A percentile compares a stretch with the other conserved stretches of the same genome.
phyloP scores from a whole-genome alignment of 2,797 vertebrate species.

The Sebastes nivosus region DNA sequence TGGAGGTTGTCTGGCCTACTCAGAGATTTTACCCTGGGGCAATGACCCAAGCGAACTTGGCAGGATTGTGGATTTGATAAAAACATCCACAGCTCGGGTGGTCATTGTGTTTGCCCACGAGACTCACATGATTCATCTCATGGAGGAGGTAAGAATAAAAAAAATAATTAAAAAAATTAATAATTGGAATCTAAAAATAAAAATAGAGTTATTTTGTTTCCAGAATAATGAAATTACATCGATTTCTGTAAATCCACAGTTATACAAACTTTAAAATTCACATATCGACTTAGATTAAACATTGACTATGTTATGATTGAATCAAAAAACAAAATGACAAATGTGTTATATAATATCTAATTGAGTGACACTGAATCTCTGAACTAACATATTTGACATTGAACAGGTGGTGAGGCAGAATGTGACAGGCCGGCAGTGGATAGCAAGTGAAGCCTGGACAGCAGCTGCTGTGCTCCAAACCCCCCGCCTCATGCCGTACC shows the following conservation, averaged over 20 bases:
- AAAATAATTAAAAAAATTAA: too few species aligned
- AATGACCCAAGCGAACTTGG: constrained; percentile 40
- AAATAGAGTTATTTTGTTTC: neutral
- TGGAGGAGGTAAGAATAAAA: constrained; percentile 44
- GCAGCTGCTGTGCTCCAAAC: constrained; percentile 38
- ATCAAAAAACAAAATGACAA: neutral
- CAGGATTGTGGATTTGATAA: constrained; percentile 59
- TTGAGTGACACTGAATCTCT: neutral
- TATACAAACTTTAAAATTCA: neutral
- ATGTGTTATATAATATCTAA: neutral
- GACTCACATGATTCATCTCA: constrained; percentile 49
- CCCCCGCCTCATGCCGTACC: constrained; percentile 42
- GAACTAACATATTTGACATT: neutral
- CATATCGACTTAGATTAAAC: neutral
- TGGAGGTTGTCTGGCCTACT: constrained; percentile 69
- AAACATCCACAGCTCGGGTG: constrained; percentile 58
- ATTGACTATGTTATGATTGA: neutral
- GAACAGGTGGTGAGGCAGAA: constrained; percentile 58
- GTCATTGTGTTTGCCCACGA: constrained; percentile 63
- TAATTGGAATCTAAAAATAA: neutral
- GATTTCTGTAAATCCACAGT: neutral
- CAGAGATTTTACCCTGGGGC: constrained; percentile 65
- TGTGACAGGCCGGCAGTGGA: constrained; percentile 50
- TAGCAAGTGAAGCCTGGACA: constrained; percentile 56
- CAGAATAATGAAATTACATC: neutral